A percentile compares a stretch with the other conserved stretches of the same genome.
phyloP scores from a whole-genome alignment of 2,797 vertebrate genomes.

The Micrastur ruficollis region DNA sequence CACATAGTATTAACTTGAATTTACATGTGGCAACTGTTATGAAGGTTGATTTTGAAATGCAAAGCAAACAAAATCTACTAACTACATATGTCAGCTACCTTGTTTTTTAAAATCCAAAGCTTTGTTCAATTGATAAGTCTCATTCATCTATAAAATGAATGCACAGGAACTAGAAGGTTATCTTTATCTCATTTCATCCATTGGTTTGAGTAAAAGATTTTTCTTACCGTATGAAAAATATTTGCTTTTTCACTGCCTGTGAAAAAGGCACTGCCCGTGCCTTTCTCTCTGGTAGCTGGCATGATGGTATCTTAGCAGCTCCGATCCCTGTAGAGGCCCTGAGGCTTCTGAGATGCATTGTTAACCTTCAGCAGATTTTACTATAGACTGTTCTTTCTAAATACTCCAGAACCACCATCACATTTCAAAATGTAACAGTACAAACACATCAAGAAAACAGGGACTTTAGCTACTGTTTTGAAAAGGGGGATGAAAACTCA shows the following conservation, averaged over 20 bases:
- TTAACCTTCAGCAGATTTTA: background rate
- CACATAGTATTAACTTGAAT: background rate
- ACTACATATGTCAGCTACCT: background rate
- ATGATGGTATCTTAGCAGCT: background rate
- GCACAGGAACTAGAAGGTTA: background rate
- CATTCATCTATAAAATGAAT: background rate
- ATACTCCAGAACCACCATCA: background rate
- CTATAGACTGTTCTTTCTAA: background rate
- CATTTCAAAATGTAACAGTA: background rate
- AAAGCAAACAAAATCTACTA: background rate
- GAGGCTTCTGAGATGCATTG: background rate
- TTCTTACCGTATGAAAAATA: background rate
- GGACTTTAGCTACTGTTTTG: background rate
- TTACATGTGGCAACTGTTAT: background rate
- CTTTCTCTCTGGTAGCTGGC: background rate
- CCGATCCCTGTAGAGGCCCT: background rate
- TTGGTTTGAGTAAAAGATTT: background rate
- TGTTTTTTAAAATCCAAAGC: background rate
- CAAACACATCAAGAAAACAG: background rate
- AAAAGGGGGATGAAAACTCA: background rate
- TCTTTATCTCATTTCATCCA: background rate
- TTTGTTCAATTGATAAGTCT: background rate
- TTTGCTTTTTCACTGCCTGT: background rate
- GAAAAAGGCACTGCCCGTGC: too few relatives aligned
- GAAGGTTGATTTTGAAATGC: background rate